Evolutionary conservation across 2,113 vertebrate species (phyloP).

Genomic region (Melanocharis versteri): DNA sequence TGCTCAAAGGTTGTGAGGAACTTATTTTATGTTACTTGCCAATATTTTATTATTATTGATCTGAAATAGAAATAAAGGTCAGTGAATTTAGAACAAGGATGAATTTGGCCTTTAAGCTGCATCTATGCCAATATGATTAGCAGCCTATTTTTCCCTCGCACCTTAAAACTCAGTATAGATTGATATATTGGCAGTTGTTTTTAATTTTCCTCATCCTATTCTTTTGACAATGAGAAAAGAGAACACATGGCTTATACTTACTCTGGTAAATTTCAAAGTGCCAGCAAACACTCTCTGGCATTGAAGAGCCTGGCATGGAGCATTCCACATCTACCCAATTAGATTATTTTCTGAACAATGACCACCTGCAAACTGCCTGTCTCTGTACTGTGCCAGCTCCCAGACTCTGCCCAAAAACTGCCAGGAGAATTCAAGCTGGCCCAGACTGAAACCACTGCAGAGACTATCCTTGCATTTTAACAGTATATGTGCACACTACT

Average conservation of each 20-base stretch:
- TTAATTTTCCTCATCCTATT: neutral
- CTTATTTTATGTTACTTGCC: neutral
- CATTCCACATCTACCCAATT: neutral
- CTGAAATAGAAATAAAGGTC: slow-evolving; percentile 32
- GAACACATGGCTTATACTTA: neutral
- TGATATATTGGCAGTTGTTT: neutral
- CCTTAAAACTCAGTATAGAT: neutral
- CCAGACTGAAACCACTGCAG: neutral
- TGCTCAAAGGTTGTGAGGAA: neutral
- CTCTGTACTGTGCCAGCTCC: neutral
- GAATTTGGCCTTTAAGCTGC: neutral
- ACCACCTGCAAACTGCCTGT: neutral
- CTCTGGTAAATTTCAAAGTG: neutral
- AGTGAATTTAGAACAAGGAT: neutral
- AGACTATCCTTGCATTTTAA: neutral
- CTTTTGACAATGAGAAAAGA: neutral
- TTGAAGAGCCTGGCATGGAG: neutral
- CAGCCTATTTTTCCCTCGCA: neutral
- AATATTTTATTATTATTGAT: slow-evolving; percentile 45
- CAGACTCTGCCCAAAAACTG: neutral
- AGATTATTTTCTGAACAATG: neutral
- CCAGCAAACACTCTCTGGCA: neutral
- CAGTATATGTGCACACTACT: fast-evolving
- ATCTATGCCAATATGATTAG: neutral
- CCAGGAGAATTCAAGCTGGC: neutral